A percentile compares a stretch with the other conserved stretches of the same genome.
phyloP scores from a whole-genome alignment of 2,888 invertebrate genomes.

The Teleiodes luculella region DNA sequence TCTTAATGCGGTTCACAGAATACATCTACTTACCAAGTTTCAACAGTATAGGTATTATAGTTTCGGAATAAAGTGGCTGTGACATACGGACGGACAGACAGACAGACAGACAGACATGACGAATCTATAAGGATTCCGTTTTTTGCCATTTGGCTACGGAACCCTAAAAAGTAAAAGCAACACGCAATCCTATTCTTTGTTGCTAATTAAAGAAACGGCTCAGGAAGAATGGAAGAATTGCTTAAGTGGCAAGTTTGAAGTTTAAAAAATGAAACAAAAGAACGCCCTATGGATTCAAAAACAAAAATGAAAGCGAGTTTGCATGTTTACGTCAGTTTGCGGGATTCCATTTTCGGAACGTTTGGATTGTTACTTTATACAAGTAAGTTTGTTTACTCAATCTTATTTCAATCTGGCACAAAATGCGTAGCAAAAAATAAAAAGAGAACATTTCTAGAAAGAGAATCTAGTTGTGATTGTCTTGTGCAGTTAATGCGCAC shows the following conservation, averaged over 20 bases:
- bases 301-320: constrained; percentile 63
- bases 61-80: no score
- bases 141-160: no score
- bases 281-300: constrained; percentile 58
- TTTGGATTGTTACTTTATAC: constrained; percentile 24
- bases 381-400: no score
- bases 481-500: constrained; percentile 12
- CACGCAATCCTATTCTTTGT: constrained; percentile 74
- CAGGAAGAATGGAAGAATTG: constrained; percentile 65
- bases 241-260: constrained; percentile 73
- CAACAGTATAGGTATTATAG: no score
- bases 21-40: no score
- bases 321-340: constrained; percentile 64
- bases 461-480: no score
- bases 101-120: no score
- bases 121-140: no score
- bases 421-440: neutral
- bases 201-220: constrained; percentile 73
- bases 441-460: constrained; percentile 4
- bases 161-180: constrained; percentile 69
- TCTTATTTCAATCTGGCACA: neutral
- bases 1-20: no score
- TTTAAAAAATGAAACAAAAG: constrained; percentile 48
- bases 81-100: no score
- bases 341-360: constrained; percentile 58